phyloP scores from a whole-genome alignment of 2,888 invertebrate species.

The Epirrhoe alternata region DNA sequence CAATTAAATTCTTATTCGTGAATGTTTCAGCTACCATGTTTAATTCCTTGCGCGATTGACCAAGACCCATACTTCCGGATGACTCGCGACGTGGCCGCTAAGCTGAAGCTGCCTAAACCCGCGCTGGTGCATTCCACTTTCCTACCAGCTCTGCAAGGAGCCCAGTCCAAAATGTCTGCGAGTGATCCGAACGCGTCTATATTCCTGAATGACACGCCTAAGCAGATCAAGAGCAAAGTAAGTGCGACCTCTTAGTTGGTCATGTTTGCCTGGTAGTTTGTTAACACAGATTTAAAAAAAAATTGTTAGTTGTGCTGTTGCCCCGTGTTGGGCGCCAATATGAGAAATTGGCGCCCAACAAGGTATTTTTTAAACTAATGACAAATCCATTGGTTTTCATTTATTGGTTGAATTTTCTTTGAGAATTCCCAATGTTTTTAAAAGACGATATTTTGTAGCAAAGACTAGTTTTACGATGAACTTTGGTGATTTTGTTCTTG shows the following conservation, averaged over 20 bases:
- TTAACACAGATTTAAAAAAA: background rate
- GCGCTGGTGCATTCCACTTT: conserved; percentile 94
- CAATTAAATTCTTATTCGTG: background rate
- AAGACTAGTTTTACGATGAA: no score
- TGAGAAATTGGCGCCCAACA: conserved; percentile 11
- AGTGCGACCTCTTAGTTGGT: conserved; percentile 10
- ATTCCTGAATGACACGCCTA: conserved; percentile 97
- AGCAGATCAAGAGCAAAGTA: conserved; percentile 98
- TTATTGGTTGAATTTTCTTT: background rate
- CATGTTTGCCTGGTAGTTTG: conserved; percentile 8
- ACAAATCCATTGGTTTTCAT: background rate
- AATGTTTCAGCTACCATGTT: conserved; percentile 69
- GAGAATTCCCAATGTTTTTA: no score
- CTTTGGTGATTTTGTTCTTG: no score
- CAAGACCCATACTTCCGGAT: conserved; percentile 99
- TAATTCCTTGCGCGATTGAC: conserved; percentile 99
- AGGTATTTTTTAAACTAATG: background rate
- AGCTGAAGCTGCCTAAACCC: conserved; percentile 94
- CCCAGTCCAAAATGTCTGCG: conserved; percentile 99
- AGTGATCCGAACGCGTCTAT: conserved; percentile 97
- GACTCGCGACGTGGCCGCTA: conserved; percentile 98
- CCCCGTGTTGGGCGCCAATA: conserved; percentile 11
- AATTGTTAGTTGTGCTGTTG: background rate
- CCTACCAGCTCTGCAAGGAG: conserved; percentile 97
- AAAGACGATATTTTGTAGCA: no score